Evolutionary conservation across 2,113 vertebrate species (phyloP).

Genomic region (Aldabrachelys gigantea): DNA sequence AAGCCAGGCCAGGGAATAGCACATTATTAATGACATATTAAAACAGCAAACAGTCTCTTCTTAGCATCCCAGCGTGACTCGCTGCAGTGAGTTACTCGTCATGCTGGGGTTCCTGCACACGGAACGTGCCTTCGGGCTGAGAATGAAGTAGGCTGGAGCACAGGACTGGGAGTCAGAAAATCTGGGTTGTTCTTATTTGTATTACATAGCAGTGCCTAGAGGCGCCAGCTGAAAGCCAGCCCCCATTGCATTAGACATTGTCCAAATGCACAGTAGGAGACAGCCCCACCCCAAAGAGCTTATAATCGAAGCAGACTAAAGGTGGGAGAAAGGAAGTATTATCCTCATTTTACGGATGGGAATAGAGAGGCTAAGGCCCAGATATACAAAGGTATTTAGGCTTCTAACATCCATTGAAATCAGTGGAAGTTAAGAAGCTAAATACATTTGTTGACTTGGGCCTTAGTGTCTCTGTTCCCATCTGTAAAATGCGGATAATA

Average conservation of each 20-base stretch:
- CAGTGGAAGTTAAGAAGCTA: background rate
- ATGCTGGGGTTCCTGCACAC: background rate
- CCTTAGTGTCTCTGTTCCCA: background rate
- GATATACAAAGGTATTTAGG: background rate
- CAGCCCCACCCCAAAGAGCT: background rate
- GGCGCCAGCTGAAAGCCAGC: background rate
- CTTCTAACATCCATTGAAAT: background rate
- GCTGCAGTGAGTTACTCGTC: background rate
- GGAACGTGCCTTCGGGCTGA: background rate
- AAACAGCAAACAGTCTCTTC: background rate
- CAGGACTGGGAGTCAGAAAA: background rate
- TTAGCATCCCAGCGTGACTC: background rate
- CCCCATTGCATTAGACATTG: background rate
- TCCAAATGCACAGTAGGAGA: background rate
- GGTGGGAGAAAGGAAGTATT: background rate
- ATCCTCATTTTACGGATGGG: background rate
- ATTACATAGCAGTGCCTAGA: background rate
- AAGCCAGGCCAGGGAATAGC: background rate
- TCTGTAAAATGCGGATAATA: background rate
- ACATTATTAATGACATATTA: background rate
- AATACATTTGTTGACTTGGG: background rate
- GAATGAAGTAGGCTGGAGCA: background rate
- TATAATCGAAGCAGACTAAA: background rate
- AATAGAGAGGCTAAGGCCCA: background rate
- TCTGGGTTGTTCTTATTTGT: background rate